These are phyloP conservation scores for Clarias batrachus DNA, from an alignment of 2,113 vertebrate genomes.

Conservation along the genomic window DNA sequence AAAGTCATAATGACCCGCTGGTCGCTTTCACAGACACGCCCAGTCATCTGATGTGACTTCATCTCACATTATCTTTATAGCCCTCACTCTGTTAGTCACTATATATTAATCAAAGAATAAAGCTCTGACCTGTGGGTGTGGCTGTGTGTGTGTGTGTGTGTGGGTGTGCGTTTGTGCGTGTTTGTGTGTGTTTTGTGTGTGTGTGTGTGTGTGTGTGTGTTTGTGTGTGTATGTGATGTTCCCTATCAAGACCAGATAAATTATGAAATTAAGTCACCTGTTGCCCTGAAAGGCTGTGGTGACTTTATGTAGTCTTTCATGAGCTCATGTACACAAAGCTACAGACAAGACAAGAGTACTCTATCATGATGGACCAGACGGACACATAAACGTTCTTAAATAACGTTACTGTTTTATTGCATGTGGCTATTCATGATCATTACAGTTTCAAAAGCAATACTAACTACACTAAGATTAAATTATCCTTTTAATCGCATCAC, in stretches of 20 bases:
- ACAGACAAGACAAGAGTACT: conserved; percentile 3
- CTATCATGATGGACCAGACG: conserved; percentile 16
- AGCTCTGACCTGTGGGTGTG: background rate
- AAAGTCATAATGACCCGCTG: conserved; percentile 28
- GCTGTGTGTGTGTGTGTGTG: background rate
- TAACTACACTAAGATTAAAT: conserved; percentile 84
- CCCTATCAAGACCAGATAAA: conserved; percentile 26
- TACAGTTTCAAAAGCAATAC: conserved; percentile 89
- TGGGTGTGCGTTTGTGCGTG: background rate
- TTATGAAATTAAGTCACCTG: conserved; percentile 60
- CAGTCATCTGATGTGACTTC: background rate
- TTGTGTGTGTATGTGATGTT: conserved; percentile 5
- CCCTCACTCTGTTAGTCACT: background rate
- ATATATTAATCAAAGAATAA: conserved; percentile 17
- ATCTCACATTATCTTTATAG: conserved; percentile 20
- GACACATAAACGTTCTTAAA: conserved; percentile 81
- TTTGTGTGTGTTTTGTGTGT: background rate
- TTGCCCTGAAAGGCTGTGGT: conserved; percentile 4
- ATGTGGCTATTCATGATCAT: conserved; percentile 96
- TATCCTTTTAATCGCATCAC: conserved; percentile 83
- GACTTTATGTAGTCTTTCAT: conserved; percentile 21
- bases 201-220: background rate
- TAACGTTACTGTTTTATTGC: conserved; percentile 95
- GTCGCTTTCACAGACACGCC: conserved; percentile 17
- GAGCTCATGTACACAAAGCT: background rate